phyloP scores from a whole-genome alignment of 2,888 invertebrate genomes.

The Rhorus exstirpatorius region DNA sequence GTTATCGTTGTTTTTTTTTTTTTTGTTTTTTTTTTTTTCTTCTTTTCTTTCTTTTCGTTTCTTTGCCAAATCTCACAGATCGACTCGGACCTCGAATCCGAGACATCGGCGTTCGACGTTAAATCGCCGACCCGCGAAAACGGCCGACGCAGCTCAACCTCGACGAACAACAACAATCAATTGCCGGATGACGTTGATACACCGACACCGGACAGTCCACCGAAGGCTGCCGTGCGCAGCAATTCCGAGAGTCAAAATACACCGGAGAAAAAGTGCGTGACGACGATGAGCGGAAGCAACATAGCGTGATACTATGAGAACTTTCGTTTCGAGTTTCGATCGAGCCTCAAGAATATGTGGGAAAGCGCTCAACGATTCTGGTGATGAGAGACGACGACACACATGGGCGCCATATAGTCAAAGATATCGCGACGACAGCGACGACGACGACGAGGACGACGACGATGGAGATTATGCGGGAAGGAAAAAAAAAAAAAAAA shows the following conservation, averaged over 20 bases:
- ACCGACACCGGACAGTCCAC: slow-evolving; percentile 83
- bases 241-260: slow-evolving; percentile 87
- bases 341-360: slow-evolving; percentile 82
- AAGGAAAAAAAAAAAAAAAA: neutral
- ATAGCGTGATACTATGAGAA: slow-evolving; percentile 87
- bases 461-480: neutral
- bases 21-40: slow-evolving; percentile 11
- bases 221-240: slow-evolving; percentile 86
- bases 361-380: slow-evolving; percentile 82
- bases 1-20: neutral
- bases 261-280: slow-evolving; percentile 87
- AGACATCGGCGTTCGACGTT: slow-evolving; percentile 88
- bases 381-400: slow-evolving; percentile 74
- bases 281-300: slow-evolving; percentile 88
- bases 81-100: slow-evolving; percentile 89
- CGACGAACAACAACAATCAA: slow-evolving; percentile 87
- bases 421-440: too few relatives aligned
- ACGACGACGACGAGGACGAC: neutral
- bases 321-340: slow-evolving; percentile 83
- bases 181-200: slow-evolving; percentile 84
- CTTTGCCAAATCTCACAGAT: slow-evolving; percentile 85
- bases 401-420: too few relatives aligned
- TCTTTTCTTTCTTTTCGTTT: slow-evolving; percentile 33
- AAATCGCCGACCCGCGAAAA: slow-evolving; percentile 87
- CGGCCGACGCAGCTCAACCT: slow-evolving; percentile 86